Evolutionary conservation across 2,888 invertebrate genomes (phyloP).

Genomic region (Eristalinus sepulchralis): DNA sequence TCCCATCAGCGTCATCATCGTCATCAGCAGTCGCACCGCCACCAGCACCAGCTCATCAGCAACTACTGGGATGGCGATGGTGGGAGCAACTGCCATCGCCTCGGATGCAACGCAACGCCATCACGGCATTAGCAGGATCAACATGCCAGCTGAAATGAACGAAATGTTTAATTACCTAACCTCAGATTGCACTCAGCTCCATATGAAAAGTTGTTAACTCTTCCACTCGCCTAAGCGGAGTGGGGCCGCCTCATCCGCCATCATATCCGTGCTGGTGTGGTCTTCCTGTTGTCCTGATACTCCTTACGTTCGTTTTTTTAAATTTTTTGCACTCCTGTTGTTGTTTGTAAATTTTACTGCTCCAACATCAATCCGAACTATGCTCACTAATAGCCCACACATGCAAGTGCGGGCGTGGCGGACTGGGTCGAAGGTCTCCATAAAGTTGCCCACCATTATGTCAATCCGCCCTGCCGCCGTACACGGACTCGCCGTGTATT

Average conservation of each 20-base stretch:
- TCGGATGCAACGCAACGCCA: neutral
- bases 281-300: neutral
- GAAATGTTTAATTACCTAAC: constrained; percentile 75
- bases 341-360: constrained; percentile 51
- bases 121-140: constrained; percentile 67
- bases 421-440: neutral
- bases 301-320: neutral
- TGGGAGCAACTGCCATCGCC: neutral
- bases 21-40: neutral
- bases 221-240: constrained; percentile 57
- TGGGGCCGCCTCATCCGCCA: constrained; percentile 11
- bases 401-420: constrained; percentile 6
- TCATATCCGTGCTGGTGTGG: neutral
- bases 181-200: constrained; percentile 74
- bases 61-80: constrained; percentile 27
- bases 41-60: neutral
- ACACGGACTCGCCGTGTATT: constrained; percentile 33
- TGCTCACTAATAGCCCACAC: constrained; percentile 64
- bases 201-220: constrained; percentile 73
- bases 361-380: constrained; percentile 70
- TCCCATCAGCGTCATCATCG: constrained; percentile 9
- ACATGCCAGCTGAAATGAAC: constrained; percentile 68
- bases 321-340: constrained; percentile 42
- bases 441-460: constrained; percentile 39
- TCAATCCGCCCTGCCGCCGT: constrained; percentile 30